Evolutionary conservation across 2,888 invertebrate genomes (phyloP).

Genomic region (Ophion ellenae): DNA sequence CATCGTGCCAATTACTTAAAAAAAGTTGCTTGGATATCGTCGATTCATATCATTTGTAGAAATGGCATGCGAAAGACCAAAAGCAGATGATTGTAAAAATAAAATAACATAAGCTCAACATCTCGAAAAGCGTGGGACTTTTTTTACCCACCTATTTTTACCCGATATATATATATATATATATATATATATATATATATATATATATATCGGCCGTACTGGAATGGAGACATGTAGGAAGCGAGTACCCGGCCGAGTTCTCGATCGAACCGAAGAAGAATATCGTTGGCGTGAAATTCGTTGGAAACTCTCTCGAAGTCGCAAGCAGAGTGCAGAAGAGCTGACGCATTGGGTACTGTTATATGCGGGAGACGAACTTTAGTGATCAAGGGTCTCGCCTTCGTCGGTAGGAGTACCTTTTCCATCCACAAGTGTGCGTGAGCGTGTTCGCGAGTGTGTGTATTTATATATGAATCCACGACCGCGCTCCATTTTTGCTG

Average conservation of each 20-base stretch:
- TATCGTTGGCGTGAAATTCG: conserved; percentile 65
- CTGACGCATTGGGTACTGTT: conserved; percentile 51
- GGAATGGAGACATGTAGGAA: conserved; percentile 1
- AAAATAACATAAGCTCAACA: too few relatives aligned
- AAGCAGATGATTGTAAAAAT: too few relatives aligned
- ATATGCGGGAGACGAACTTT: conserved; percentile 58
- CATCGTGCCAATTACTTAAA: too few relatives aligned
- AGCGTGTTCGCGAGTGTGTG: conserved; percentile 22
- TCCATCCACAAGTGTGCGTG: neutral
- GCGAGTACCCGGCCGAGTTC: conserved; percentile 39
- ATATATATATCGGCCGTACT: conserved; percentile 6
- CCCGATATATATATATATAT: too few relatives aligned
- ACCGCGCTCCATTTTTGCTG: conserved; percentile 27
- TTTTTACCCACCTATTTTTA: too few relatives aligned
- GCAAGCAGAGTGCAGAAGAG: conserved; percentile 46
- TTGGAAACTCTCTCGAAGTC: conserved; percentile 55
- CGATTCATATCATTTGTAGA: too few relatives aligned
- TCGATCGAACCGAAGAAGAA: conserved; percentile 66
- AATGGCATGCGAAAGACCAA: too few relatives aligned
- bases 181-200: too few relatives aligned
- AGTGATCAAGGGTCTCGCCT: conserved; percentile 60
- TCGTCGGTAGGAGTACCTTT: conserved; percentile 17
- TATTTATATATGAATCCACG: conserved; percentile 17
- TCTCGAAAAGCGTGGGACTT: too few relatives aligned
- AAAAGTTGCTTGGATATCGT: too few relatives aligned